phyloP scores from a whole-genome alignment of 2,888 invertebrate genomes.

The Calameuta pallipes region DNA sequence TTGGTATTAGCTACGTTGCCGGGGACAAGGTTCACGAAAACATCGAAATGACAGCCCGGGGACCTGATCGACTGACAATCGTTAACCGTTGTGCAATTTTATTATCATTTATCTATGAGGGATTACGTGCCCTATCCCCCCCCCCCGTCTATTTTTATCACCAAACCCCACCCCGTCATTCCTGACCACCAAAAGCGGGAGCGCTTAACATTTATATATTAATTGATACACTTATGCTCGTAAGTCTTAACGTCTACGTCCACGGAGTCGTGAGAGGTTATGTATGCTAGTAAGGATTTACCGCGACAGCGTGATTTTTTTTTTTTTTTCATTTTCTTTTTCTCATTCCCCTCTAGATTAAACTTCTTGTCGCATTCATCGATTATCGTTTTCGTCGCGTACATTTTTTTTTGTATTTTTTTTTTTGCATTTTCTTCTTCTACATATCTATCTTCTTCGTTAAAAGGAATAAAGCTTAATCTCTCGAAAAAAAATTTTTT shows the following conservation, averaged over 20 bases:
- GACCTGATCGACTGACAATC: no score
- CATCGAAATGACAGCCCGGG: no score
- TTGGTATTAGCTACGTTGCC: no score
- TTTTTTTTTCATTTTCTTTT: not conserved
- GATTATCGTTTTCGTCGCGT: constrained; percentile 23
- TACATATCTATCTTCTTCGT: constrained; percentile 10
- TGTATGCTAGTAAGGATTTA: not conserved
- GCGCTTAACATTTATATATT: not conserved
- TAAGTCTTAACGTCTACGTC: not conserved
- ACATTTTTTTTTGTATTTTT: constrained; percentile 1
- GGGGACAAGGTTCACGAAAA: no score
- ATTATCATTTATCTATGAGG: no score
- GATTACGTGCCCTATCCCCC: no score
- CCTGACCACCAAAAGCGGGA: no score
- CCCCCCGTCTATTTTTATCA: no score
- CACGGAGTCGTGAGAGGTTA: not conserved
- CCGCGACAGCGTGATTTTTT: not conserved
- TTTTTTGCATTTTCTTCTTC: constrained; percentile 13
- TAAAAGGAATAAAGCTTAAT: not conserved
- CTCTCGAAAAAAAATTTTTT: not conserved
- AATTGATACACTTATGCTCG: not conserved
- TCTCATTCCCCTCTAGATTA: no score
- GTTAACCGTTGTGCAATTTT: no score
- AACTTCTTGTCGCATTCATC: not conserved
- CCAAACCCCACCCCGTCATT: no score